Evolutionary conservation across 2,888 invertebrate genomes (phyloP), one percentile per base, ranked within the genome.

Genomic region (Raillietiella orientalis): DNA sequence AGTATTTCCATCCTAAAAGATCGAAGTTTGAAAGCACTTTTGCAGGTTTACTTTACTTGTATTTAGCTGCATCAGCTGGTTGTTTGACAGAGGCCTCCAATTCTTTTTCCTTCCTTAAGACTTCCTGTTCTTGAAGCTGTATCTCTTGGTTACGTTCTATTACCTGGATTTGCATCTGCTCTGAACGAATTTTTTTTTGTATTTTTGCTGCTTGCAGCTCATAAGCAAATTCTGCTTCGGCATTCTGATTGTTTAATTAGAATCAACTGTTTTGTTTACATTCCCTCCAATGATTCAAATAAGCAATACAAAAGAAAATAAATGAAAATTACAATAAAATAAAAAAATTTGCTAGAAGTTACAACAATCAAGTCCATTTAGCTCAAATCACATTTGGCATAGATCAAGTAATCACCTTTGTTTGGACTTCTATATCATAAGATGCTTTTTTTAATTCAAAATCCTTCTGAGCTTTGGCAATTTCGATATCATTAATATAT

Each of bases 361-460:
- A n/a, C n/a, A n/a, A n/a, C n/a, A n/a, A n/a, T n/a, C n/a, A n/a
- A n/a, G n/a, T n/a, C n/a, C n/a, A n/a, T n/a, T n/a, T n/a, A n/a
- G n/a, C n/a, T n/a, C n/a, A n/a, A n/a, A n/a, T n/a, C n/a, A n/a
- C n/a, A n/a, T n/a, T n/a, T n/a, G n/a, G n/a, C n/a, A n/a, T n/a
- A n/a, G n/a, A n/a, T n/a, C n/a, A 6, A 8, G 5, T 36, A 25
- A 43, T 41, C 41, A 69, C 69, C 56, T 71, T 72, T 5, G 84
- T 82, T 47, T 84, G 77, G 21, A 93, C 84, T 56, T 90, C 90
- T 34, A 75, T 70, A 44, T 93, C 90, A 44, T 90, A 93, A 3
- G 74, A 71, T 5, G 90, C 87, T 46, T 93, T 87, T 45, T 93
- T 87, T 33, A 90, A 51, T 49, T 90, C 84, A 45, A 84, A 93